phyloP scores from a whole-genome alignment of 2,113 vertebrate species.

The Crotalus viridis region DNA sequence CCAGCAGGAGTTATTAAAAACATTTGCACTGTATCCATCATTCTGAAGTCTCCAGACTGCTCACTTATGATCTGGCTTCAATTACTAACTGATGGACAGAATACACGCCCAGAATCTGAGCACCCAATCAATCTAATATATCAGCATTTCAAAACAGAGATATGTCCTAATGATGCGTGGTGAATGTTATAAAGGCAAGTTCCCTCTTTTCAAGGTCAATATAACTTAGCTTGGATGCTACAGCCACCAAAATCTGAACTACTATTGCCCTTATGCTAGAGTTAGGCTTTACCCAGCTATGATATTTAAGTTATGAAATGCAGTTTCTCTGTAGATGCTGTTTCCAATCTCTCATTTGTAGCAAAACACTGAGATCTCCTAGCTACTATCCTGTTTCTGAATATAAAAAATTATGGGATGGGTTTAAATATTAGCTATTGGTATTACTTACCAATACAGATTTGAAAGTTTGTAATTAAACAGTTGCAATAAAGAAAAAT shows the following conservation, averaged over 20 bases:
- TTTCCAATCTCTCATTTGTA: not conserved
- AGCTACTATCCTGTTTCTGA: not conserved
- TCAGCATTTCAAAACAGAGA: not conserved
- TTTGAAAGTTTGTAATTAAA: not conserved
- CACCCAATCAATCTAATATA: not conserved
- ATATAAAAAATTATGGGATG: not conserved
- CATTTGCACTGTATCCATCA: not conserved
- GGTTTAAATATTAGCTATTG: not conserved
- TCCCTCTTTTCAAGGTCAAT: not conserved
- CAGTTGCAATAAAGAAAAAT: not conserved
- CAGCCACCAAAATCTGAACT: not conserved
- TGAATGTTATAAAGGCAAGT: not conserved
- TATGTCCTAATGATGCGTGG: not conserved
- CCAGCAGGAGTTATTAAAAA: not conserved
- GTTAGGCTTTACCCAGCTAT: not conserved
- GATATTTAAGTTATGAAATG: not conserved
- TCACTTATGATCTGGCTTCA: not conserved
- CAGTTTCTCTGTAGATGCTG: not conserved
- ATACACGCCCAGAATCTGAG: not conserved
- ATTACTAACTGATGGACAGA: no score
- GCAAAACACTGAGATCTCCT: no score
- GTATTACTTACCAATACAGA: not conserved
- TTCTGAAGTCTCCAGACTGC: not conserved
- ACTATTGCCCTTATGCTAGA: not conserved
- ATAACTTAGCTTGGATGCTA: not conserved